phyloP scores from a whole-genome alignment of 2,797 vertebrate species.

The Aythya fuligula region DNA sequence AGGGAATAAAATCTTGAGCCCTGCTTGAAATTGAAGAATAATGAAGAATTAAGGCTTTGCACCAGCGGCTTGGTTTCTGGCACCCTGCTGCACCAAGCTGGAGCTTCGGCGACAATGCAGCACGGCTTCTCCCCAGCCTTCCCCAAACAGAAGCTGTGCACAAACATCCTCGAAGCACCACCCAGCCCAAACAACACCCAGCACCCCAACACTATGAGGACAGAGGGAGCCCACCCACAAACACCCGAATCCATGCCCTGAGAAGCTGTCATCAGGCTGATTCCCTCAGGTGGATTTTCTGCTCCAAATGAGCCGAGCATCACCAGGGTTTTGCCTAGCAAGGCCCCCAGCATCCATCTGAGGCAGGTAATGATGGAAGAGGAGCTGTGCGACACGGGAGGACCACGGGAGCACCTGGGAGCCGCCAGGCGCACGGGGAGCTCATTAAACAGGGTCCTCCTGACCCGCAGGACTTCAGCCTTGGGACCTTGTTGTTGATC shows the following conservation, averaged over 20 bases:
- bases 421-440: constrained; percentile 13
- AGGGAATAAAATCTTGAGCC: not conserved
- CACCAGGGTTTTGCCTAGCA: not conserved
- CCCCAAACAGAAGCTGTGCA: not conserved
- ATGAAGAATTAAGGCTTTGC: not conserved
- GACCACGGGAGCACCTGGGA: not conserved
- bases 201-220: not conserved
- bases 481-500: constrained; percentile 55
- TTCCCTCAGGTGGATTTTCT: not conserved
- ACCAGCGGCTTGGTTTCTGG: constrained; percentile 22
- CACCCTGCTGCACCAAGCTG: not conserved
- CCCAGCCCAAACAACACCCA: not conserved
- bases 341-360: not conserved
- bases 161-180: not conserved
- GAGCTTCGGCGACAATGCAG: accelerated
- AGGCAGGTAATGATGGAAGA: constrained; percentile 14
- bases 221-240: not conserved
- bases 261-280: not conserved
- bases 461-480: constrained; percentile 54
- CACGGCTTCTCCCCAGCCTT: not conserved
- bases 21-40: not conserved
- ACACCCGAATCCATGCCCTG: not conserved
- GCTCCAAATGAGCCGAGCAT: not conserved
- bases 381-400: accelerated
- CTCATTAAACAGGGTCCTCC: constrained; percentile 59